Conservation (phyloP, 2,113 vertebrate genomes). For the Cephalopterus ornatus region DNA sequence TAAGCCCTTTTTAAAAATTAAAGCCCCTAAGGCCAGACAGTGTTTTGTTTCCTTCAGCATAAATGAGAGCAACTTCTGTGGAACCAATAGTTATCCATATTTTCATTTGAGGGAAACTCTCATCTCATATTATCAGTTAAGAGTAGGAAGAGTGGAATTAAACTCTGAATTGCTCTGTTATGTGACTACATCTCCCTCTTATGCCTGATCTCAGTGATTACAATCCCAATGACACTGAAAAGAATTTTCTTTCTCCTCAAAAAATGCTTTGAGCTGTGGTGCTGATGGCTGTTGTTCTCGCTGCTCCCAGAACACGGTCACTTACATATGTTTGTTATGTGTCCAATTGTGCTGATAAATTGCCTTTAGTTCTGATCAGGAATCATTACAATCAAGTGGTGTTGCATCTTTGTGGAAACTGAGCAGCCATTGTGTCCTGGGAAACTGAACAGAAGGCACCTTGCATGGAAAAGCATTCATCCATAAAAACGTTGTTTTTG, state of each 20-base stretch:
- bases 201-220: constrained; percentile 42
- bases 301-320: background rate
- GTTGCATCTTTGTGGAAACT: background rate
- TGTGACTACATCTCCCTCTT: constrained; percentile 49
- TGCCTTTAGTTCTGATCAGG: background rate
- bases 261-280: background rate
- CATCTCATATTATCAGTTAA: background rate
- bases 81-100: background rate
- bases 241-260: background rate
- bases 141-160: background rate
- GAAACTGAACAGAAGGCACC: background rate
- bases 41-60: background rate
- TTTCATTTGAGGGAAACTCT: constrained; percentile 16
- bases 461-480: background rate
- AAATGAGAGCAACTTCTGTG: background rate
- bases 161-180: background rate
- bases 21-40: background rate
- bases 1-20: background rate
- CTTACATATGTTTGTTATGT: background rate
- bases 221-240: background rate
- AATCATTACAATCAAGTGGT: background rate
- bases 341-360: background rate
- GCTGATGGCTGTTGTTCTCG: background rate
- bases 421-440: background rate
- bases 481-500: constrained; percentile 6